A percentile compares a stretch with the other conserved stretches of the same genome.
phyloP scores from a whole-genome alignment of 2,888 invertebrate species.

The Dicranocentrus wangi region DNA sequence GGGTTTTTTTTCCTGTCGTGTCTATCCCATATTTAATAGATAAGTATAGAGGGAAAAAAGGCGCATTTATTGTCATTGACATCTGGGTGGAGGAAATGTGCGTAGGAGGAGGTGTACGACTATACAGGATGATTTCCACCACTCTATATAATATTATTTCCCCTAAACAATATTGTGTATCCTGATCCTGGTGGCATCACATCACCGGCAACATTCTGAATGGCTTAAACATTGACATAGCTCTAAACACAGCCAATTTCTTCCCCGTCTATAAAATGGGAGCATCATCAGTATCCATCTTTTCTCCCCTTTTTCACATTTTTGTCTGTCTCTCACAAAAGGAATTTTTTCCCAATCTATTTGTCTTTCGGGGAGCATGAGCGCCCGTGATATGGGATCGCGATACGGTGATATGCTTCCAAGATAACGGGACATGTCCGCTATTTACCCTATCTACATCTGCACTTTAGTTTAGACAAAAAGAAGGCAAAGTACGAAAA shows the following conservation, averaged over 20 bases:
- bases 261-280: not conserved
- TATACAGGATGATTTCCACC: not conserved
- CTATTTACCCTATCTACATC: too few relatives aligned
- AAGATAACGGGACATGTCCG: too few relatives aligned
- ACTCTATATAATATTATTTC: not conserved
- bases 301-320: slow-evolving; percentile 1
- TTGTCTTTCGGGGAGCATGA: slow-evolving; percentile 18
- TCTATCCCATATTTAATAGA: too few relatives aligned
- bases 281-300: not conserved
- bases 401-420: too few relatives aligned
- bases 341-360: slow-evolving; percentile 26
- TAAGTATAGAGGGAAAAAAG: too few relatives aligned
- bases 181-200: too few relatives aligned
- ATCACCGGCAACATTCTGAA: too few relatives aligned
- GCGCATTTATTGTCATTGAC: too few relatives aligned
- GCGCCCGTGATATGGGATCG: not conserved
- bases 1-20: too few relatives aligned
- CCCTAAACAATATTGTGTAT: not conserved
- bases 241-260: slow-evolving; percentile 31
- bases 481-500: not conserved
- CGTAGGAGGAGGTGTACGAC: not conserved
- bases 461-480: too few relatives aligned
- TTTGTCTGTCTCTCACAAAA: slow-evolving; percentile 2
- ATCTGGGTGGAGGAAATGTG: too few relatives aligned
- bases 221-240: slow-evolving; percentile 28